Evolutionary conservation across 2,113 vertebrate species (phyloP), one percentile per base, ranked within the genome.

Genomic region (Centropus unirufus): DNA sequence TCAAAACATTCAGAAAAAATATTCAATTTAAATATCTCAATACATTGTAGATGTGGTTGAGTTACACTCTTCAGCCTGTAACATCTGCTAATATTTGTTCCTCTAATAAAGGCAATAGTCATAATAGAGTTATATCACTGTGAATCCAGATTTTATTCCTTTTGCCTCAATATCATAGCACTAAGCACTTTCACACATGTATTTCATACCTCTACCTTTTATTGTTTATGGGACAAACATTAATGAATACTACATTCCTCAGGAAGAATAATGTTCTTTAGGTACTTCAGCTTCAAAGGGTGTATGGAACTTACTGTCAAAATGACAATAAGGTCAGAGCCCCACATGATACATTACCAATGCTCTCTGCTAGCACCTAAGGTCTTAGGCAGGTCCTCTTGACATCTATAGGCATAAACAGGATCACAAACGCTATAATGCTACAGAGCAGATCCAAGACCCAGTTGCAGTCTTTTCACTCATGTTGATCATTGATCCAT

Each of bases 81-180:
- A 86, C 67, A 26, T 92, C 52, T 51, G 44, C 64, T 69, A 63
- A 72, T 88, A 86, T 87, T 94, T 95, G 42, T 83, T 96, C 66
- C 90, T 80, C 44, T 67, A 70, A 92, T 51, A 79, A 89, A 69
- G 58, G 62, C 34, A 87, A 21, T 2, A 68, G 55, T 40, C 49
- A 23, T 52, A 70, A 86, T 6, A 34, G 54, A 8, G 20, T 51
- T 76, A 9, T 14, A 75, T 57, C 46, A 68, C 32, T 63, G 39
- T 24, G 32, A 88, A 86, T 68, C 67, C 58, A 83, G 76, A 89
- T 59, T 30, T 20, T 5, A 34, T 55, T 81, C 58, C 47, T 74
- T 92, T 88, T 83, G 36, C 79, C 72, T 95, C 83, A 83, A 10
- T 32, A 67, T 47, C 62, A 62, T 19, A 14, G 11, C 77, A 91